Evolutionary conservation across 2,113 vertebrate genomes (phyloP).

Genomic region (Sitta europaea): DNA sequence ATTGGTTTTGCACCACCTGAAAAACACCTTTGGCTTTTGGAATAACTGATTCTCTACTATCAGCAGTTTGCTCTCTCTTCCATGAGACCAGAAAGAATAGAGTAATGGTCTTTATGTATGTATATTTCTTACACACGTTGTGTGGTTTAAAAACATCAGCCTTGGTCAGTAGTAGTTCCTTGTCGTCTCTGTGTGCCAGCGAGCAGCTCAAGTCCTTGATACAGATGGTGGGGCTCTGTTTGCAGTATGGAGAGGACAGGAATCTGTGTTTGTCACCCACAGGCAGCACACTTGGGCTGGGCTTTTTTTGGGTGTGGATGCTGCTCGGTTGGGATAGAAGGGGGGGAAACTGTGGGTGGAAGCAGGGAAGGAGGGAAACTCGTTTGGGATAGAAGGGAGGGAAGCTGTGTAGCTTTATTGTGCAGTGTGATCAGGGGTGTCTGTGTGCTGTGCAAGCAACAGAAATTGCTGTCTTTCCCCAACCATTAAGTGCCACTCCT

Average conservation of each 20-base stretch:
- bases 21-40: background rate
- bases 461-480: background rate
- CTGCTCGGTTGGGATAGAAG: rapidly evolving
- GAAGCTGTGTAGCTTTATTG: background rate
- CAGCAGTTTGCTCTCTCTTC: background rate
- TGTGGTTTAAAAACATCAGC: background rate
- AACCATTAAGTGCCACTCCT: background rate
- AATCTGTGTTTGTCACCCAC: background rate
- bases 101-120: rapidly evolving
- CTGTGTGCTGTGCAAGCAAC: background rate
- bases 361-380: no score
- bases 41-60: background rate
- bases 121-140: background rate
- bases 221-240: background rate
- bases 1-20: background rate
- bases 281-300: background rate
- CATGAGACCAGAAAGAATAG: rapidly evolving
- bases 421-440: background rate
- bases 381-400: rapidly evolving
- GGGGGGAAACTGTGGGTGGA: background rate
- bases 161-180: background rate
- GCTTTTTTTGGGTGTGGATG: background rate
- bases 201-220: background rate
- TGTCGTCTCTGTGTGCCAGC: background rate
- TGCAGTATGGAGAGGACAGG: background rate